Percentiles rank a stretch among this genome's conserved stretches.
These are phyloP conservation scores for Hipposideros larvatus DNA, from an alignment of 2,797 vertebrate genomes.

Conservation along the genomic window DNA sequence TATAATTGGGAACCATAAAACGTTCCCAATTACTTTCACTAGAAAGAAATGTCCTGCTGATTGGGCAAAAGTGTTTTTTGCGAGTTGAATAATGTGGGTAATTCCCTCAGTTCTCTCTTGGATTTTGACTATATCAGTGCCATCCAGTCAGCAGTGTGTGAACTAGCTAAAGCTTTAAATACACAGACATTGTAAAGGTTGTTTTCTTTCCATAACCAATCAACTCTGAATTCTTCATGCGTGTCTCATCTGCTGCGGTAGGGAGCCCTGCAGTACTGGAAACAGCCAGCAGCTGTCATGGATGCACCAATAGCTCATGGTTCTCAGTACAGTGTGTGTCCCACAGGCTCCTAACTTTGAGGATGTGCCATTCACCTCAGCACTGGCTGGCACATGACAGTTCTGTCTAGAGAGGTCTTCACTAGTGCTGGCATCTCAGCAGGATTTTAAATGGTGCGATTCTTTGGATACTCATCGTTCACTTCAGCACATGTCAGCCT, in stretches of 20 bases:
- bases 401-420: slow-evolving; percentile 53
- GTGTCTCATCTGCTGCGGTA: neutral
- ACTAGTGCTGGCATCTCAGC: neutral
- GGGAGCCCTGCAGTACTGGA: neutral
- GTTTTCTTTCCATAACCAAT: neutral
- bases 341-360: neutral
- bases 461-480: slow-evolving; percentile 62
- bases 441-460: slow-evolving; percentile 34
- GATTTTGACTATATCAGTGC: neutral
- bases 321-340: neutral
- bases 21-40: neutral
- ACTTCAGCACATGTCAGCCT: slow-evolving; percentile 49
- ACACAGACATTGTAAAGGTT: neutral
- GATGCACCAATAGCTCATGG: neutral
- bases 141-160: neutral
- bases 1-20: neutral
- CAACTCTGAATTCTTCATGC: neutral
- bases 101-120: neutral
- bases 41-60: neutral
- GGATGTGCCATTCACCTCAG: slow-evolving; percentile 43
- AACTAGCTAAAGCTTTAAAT: neutral
- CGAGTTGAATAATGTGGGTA: neutral
- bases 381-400: slow-evolving; percentile 9
- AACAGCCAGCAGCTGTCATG: slow-evolving; percentile 25
- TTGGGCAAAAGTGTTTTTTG: neutral